A percentile compares a stretch with the other conserved stretches of the same genome.
phyloP scores from a whole-genome alignment of 2,113 vertebrate species.

The Pseudopodoces humilis region DNA sequence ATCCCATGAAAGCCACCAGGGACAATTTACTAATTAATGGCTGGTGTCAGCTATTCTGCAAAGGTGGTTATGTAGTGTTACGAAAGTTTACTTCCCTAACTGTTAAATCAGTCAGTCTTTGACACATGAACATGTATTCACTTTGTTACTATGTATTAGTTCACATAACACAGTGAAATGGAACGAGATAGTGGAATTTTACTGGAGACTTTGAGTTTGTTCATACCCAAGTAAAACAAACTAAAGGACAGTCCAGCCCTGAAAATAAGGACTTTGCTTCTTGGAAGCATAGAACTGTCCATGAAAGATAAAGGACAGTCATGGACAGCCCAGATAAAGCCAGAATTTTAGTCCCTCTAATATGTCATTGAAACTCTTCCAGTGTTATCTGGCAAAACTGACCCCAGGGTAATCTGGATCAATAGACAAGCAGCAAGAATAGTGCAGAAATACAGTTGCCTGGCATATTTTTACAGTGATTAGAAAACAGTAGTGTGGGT shows the following conservation, averaged over 20 bases:
- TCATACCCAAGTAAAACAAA: not conserved
- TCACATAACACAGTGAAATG: not conserved
- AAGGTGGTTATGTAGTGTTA: not conserved
- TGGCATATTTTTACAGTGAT: not conserved
- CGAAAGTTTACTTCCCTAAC: not conserved
- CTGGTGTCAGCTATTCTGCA: not conserved
- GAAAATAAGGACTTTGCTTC: not conserved
- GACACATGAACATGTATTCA: not conserved
- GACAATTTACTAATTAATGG: not conserved
- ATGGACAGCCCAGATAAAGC: not conserved
- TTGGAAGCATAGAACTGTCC: not conserved
- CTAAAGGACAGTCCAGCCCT: not conserved
- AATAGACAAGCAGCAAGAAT: not conserved
- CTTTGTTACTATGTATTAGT: not conserved
- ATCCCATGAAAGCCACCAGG: not conserved
- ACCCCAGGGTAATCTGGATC: not conserved
- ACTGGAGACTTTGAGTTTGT: not conserved
- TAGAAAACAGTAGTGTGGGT: not conserved
- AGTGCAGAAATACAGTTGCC: not conserved
- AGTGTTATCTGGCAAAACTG: not conserved
- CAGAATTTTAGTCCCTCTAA: not conserved
- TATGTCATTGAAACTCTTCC: not conserved
- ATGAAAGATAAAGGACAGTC: not conserved
- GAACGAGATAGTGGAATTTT: not conserved
- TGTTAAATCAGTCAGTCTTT: not conserved